Percentiles rank a stretch among this genome's conserved stretches.
phyloP scores from a whole-genome alignment of 2,797 vertebrate genomes.

The Lagodon rhomboides region DNA sequence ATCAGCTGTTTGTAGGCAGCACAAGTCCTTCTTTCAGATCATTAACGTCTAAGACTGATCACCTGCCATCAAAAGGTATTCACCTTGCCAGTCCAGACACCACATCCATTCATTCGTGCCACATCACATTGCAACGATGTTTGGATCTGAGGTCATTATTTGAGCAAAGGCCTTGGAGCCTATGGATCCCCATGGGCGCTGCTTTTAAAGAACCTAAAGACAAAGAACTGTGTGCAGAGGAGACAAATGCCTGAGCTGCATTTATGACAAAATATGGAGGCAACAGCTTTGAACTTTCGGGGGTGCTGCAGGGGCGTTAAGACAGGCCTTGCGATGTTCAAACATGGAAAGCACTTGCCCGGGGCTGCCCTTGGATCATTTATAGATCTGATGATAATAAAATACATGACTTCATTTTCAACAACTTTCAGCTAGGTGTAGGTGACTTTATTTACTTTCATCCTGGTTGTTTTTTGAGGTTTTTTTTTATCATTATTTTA shows the following conservation, averaged over 20 bases:
- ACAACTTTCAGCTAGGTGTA: conserved; percentile 30
- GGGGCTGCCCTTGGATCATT: conserved; percentile 62
- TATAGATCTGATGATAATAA: conserved; percentile 59
- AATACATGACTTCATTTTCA: conserved; percentile 54
- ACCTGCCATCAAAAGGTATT: conserved; percentile 10
- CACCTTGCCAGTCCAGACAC: conserved; percentile 21
- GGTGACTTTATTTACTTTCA: conserved; percentile 29
- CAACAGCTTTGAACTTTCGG: conserved; percentile 66
- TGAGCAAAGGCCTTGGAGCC: conserved; percentile 28
- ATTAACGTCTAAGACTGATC: conserved; percentile 16
- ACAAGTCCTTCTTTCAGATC: background rate
- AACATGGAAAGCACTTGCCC: conserved; percentile 63
- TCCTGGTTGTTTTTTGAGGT: background rate
- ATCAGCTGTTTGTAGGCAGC: background rate
- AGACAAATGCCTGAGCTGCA: conserved; percentile 62
- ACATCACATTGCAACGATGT: conserved; percentile 10
- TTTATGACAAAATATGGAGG: conserved; percentile 57
- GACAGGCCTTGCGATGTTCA: conserved; percentile 67
- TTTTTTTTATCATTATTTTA: background rate
- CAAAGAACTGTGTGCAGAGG: conserved; percentile 35
- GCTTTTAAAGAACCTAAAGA: conserved; percentile 50
- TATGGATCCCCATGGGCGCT: conserved; percentile 33
- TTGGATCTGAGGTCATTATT: conserved; percentile 49
- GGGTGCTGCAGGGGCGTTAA: conserved; percentile 66
- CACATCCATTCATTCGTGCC: conserved; percentile 9